Base-by-base conservation (phyloP, 2,888 invertebrate genomes). In the Agrotis segetum region DNA sequence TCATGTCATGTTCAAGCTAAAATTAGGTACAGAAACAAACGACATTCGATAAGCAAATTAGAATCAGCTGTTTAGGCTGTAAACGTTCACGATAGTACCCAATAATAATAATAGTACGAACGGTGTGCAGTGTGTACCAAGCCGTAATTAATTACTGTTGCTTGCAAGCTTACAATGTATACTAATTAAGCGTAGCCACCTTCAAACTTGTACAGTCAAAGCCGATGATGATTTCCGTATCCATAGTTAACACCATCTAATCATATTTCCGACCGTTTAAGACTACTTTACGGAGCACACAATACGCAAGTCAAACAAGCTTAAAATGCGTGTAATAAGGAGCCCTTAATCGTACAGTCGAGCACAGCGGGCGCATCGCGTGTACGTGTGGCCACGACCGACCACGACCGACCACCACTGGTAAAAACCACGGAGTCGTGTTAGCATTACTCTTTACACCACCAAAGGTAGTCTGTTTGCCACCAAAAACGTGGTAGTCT, bases 401-500 rank as follows among this genome's bases (percentile, higher is more conserved):
- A 40, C 40, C 40, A 49, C 49, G 17, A 29, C 24, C 65, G 86
- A 78, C 83, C 85, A 85, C 85, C 83, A 52, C 21, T 49, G 50
- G 44, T 56, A 75, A 59, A 71, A 75, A 68, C 71, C 62, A 71
- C 83, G 74, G 79, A 80, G 64, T 46, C 58, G 59, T 94, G 90
- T 94, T 95, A 83, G 92, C 88, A 88, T 89, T 92, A 88, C 89
- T 87, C 87, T 88, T 95, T 94, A 94, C 91, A 92, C 91, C 86
- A 85, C 79, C 85, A 82, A 85, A 87, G 85, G 87, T 88, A 87
- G 87, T 82, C 83, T 91, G 85, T 91, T 91, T 91, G 76, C 89
- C 73, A 83, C 89, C 88, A 91, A 92, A 93, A 93, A 93, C 94
- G 92, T 94, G 93, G 95, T 94, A 96, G 95, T 94, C 92, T 91